These are phyloP conservation scores for Heliconius hortense DNA, from an alignment of 2,888 invertebrate species.

Conservation along the genomic window DNA sequence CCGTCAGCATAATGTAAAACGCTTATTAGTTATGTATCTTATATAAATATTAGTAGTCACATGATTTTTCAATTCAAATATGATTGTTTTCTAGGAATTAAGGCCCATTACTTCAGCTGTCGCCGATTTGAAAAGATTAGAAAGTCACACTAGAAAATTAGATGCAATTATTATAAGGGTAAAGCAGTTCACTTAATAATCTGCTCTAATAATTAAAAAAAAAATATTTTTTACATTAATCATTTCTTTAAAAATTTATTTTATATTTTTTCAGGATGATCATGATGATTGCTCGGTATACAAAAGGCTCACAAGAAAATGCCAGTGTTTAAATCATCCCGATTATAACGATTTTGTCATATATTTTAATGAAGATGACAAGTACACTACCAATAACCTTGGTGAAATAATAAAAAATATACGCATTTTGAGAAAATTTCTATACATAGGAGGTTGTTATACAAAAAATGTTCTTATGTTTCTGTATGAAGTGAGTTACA, in stretches of 20 bases:
- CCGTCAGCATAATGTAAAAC: constrained; percentile 12
- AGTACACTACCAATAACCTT: constrained; percentile 58
- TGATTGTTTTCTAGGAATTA: constrained; percentile 20
- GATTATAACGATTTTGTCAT: constrained; percentile 71
- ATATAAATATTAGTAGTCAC: background rate
- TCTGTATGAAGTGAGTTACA: constrained; percentile 63
- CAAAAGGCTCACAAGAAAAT: constrained; percentile 68
- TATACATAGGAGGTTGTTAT: constrained; percentile 68
- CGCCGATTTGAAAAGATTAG: constrained; percentile 50
- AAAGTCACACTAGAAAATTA: constrained; percentile 55
- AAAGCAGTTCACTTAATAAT: constrained; percentile 23
- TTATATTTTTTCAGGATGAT: constrained; percentile 53
- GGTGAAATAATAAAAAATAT: constrained; percentile 74
- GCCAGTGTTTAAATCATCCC: constrained; percentile 62
- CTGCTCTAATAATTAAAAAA: background rate
- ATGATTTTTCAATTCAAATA: background rate
- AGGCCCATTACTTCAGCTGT: constrained; percentile 1
- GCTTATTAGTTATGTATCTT: background rate
- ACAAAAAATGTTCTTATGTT: constrained; percentile 66
- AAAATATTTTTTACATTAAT: background rate
- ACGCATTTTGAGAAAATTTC: constrained; percentile 68
- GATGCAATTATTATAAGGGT: constrained; percentile 57
- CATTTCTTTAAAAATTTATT: background rate
- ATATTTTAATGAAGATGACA: constrained; percentile 69
- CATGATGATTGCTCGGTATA: constrained; percentile 69